Evolutionary conservation across 2,888 invertebrate species (phyloP), one percentile per base, ranked within the genome.

Genomic region (Celastrina argiolus): DNA sequence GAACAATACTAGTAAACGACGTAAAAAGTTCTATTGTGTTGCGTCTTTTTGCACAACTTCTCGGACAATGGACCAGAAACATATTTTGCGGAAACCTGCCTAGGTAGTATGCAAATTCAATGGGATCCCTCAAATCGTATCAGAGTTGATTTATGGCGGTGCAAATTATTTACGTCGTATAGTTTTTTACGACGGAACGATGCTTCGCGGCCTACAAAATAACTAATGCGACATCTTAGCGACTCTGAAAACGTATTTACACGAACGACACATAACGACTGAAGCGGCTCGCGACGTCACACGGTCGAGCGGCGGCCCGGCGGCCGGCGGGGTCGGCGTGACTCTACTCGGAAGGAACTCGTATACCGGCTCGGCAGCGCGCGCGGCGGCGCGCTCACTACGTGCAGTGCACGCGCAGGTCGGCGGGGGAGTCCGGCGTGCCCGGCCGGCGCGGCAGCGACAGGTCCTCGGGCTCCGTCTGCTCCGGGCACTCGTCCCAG

Each of bases 401-500:
- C 85, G 88, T 88, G 81, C 85, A 79, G 81, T 88, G 89, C 81
- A 90, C 77, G 81, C 91, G 88, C 79, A 91, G 82, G 82, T 90
- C 91, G 74, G 89, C 86, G 79, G 89, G 89, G 75, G 88, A 90
- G 79, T 87, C 87, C 73, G 90, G 89, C 79, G 90, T 88, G 78
- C 86, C 84, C 79, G 90, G 87, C 73, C 91, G 81, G 73, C 91
- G 84, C 66, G 90, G 90, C 92, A 97, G 94, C 66, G 97, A 97
- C 71, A 97, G 92, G 82, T 97, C 97, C 82, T 97, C 97, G 7
- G 97, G 97, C 83, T 97, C 97, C 2, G 97, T 97, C 89, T 97
- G 97, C 82, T 96, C 97, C 18, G 97, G 97, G 85, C 80, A 89
- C 76, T 78, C 91, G 75, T 87, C 90, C 92, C 87, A 88, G 76